phyloP scores from a whole-genome alignment of 2,113 vertebrate genomes.

The Pituophis catenifer region DNA sequence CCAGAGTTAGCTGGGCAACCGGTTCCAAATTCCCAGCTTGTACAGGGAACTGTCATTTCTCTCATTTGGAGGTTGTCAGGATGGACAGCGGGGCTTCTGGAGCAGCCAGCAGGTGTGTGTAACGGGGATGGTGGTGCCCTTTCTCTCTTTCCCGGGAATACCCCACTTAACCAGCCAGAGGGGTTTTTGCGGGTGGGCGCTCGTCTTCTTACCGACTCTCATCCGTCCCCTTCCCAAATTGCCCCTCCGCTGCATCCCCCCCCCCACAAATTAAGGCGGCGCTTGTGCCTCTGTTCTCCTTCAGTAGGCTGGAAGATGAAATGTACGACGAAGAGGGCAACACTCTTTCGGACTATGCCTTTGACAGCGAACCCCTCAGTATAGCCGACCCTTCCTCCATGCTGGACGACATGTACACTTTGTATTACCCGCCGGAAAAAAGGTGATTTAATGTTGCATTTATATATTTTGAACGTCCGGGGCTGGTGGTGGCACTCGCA shows the following conservation, averaged over 20 bases:
- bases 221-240: not conserved
- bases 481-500: not conserved
- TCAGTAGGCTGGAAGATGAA: slow-evolving; percentile 84
- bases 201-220: not conserved
- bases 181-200: not conserved
- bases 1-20: not conserved
- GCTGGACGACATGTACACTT: slow-evolving; percentile 76
- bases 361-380: slow-evolving; percentile 79
- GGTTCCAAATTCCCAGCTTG: not conserved
- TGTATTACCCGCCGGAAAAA: slow-evolving; percentile 81
- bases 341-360: slow-evolving; percentile 81
- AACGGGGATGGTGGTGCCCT: not conserved
- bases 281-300: not conserved
- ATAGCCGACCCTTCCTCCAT: slow-evolving; percentile 78
- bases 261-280: not conserved
- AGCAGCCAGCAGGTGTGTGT: not conserved
- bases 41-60: not conserved
- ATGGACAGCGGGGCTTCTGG: not conserved
- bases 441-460: slow-evolving; percentile 70
- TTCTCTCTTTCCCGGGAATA: not conserved
- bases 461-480: no score
- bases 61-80: not conserved
- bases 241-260: no score
- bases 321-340: slow-evolving; percentile 87
- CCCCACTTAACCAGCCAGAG: not conserved